A percentile compares a stretch with the other conserved stretches of the same genome.
These are phyloP conservation scores for Melanerpes aurifrons DNA, from an alignment of 2,113 vertebrate species.

Conservation along the genomic window DNA sequence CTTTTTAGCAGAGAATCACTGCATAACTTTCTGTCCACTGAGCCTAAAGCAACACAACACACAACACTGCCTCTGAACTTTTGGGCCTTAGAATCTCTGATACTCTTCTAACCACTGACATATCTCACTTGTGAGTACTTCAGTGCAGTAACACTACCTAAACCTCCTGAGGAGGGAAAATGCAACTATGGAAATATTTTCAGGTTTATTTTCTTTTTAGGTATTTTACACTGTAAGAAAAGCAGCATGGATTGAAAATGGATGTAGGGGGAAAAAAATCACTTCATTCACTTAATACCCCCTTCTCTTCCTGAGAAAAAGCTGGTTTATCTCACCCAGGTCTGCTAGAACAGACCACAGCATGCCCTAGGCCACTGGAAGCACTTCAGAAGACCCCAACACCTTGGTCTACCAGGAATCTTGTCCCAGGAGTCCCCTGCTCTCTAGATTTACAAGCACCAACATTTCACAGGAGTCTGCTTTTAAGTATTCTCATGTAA, in stretches of 20 bases:
- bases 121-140: background rate
- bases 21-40: background rate
- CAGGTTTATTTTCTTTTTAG: background rate
- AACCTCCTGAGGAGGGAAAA: background rate
- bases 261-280: background rate
- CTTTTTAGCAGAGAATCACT: background rate
- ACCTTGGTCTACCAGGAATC: background rate
- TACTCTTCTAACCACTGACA: background rate
- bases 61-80: background rate
- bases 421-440: background rate
- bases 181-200: background rate
- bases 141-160: rapidly evolving
- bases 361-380: background rate
- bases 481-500: background rate
- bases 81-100: background rate
- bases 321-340: background rate
- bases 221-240: background rate
- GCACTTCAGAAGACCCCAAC: rapidly evolving
- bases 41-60: background rate
- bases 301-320: background rate
- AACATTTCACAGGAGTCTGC: background rate
- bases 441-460: background rate
- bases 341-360: background rate
- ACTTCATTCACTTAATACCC: background rate
- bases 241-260: background rate